Evolutionary conservation across 1,140 invertebrate genomes (phyloP).

Genomic region (Chrysopa pallens): DNA sequence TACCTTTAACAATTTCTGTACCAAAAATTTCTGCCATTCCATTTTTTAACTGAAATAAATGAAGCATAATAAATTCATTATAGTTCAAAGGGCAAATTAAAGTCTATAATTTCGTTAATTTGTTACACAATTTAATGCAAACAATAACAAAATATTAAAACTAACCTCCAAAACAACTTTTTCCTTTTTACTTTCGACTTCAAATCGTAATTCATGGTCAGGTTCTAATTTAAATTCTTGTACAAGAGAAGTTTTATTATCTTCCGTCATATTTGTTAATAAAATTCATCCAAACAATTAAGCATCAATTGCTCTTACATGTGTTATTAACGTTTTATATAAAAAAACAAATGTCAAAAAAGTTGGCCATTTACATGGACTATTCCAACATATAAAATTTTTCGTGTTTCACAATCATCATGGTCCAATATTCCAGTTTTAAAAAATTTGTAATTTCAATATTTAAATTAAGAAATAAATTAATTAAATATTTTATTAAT

Average conservation of each 20-base stretch:
- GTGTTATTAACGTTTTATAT: too few species aligned
- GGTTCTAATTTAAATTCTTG: slow-evolving; percentile 76
- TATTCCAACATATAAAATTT: too few species aligned
- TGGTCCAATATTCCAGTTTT: too few species aligned
- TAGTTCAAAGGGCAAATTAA: not conserved
- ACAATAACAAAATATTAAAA: slow-evolving; percentile 3
- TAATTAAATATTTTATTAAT: too few species aligned
- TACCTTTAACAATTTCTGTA: slow-evolving; percentile 86
- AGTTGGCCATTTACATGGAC: too few species aligned
- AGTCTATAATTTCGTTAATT: not conserved
- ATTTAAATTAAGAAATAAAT: too few species aligned
- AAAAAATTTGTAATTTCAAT: too few species aligned
- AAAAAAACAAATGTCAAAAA: too few species aligned
- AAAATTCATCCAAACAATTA: too few species aligned
- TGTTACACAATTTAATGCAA: slow-evolving; percentile 1
- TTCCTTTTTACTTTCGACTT: slow-evolving; percentile 76
- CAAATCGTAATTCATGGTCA: slow-evolving; percentile 81
- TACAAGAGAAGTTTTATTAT: slow-evolving; percentile 13
- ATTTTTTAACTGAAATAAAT: slow-evolving; percentile 46
- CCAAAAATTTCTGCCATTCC: slow-evolving; percentile 94
- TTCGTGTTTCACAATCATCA: too few species aligned
- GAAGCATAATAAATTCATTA: slow-evolving; percentile 2
- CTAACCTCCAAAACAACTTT: slow-evolving; percentile 66
- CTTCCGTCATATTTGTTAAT: not conserved
- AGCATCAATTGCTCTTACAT: too few species aligned